phyloP scores from a whole-genome alignment of 2,113 vertebrate species.

The Delphinapterus leucas region DNA sequence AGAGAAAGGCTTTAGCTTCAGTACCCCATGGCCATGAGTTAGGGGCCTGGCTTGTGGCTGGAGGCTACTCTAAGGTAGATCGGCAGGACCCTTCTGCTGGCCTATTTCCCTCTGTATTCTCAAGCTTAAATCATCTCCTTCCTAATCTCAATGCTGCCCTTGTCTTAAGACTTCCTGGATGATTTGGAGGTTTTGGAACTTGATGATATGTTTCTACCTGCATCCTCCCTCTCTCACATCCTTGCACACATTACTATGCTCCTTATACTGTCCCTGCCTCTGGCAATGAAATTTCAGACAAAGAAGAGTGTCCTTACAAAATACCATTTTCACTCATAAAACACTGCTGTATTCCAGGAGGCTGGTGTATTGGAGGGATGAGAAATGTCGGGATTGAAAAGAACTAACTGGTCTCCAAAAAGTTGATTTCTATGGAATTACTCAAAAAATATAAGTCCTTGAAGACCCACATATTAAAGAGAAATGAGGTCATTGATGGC shows the following conservation, averaged over 20 bases:
- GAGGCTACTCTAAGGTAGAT: neutral
- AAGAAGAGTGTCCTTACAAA: constrained; percentile 48
- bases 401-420: constrained; percentile 13
- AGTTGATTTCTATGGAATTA: constrained; percentile 24
- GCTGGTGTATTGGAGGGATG: neutral
- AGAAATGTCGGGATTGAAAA: constrained; percentile 13
- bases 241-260: neutral
- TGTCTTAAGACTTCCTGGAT: neutral
- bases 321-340: constrained; percentile 52
- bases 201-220: neutral
- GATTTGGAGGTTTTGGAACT: neutral
- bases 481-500: constrained; percentile 30
- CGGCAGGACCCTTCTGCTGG: neutral
- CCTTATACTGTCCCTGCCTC: constrained; percentile 5
- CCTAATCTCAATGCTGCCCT: constrained; percentile 12
- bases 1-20: neutral
- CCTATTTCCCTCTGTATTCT: neutral
- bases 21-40: neutral
- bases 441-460: neutral
- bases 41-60: neutral
- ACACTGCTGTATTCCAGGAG: constrained; percentile 43
- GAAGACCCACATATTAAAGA: constrained; percentile 29
- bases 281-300: constrained; percentile 48
- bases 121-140: neutral
- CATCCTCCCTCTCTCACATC: neutral